A percentile compares a stretch with the other conserved stretches of the same genome.
phyloP scores from a whole-genome alignment of 1,140 invertebrate genomes.

The Pentalonia nigronervosa region DNA sequence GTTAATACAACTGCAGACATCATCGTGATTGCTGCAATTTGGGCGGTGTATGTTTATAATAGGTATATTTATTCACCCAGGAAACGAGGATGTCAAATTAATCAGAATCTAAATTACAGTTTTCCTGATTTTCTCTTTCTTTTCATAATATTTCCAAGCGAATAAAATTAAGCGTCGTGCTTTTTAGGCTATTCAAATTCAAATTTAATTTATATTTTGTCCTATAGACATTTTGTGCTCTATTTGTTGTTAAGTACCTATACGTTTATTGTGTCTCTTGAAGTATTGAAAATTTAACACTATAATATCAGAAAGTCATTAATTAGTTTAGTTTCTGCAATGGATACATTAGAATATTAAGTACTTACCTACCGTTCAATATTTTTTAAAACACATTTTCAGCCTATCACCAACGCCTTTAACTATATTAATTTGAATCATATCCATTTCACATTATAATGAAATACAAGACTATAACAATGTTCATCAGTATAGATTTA shows the following conservation, averaged over 20 bases:
- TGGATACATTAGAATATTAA: not conserved
- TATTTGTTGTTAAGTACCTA: not conserved
- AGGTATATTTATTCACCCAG: not conserved
- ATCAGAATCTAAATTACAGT: not conserved
- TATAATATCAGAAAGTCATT: not conserved
- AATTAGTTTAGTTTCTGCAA: not conserved
- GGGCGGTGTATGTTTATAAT: not conserved
- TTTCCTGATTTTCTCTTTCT: slow-evolving; percentile 14
- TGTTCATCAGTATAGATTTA: not conserved
- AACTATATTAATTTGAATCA: not conserved
- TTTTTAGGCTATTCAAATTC: not conserved
- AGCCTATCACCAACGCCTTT: not conserved
- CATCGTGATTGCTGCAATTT: not conserved
- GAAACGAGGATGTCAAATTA: not conserved
- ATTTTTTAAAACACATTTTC: not conserved
- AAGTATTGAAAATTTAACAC: not conserved
- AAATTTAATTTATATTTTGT: not conserved
- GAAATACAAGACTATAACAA: not conserved
- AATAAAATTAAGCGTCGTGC: not conserved
- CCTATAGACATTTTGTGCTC: not conserved
- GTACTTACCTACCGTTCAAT: not conserved
- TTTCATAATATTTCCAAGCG: not conserved
- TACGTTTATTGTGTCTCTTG: not conserved
- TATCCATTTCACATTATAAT: not conserved
- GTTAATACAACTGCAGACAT: not conserved